These are phyloP conservation scores for Thalpophila matura DNA, from an alignment of 2,888 invertebrate species.

Conservation along the genomic window DNA sequence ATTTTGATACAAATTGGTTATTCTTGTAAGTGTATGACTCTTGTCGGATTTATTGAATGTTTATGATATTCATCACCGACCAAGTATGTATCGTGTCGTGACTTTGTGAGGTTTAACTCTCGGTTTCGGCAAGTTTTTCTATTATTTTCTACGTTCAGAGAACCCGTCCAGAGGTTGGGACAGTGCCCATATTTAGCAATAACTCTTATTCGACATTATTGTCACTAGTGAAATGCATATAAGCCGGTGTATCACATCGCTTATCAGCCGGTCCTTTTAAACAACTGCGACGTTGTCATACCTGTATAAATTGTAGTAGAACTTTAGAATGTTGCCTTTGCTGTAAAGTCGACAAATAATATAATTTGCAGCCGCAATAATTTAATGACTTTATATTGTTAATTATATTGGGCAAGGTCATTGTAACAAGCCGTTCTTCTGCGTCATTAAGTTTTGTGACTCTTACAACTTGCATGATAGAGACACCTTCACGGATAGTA, in stretches of 20 bases:
- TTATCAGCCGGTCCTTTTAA: background rate
- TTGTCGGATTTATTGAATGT: slow-evolving; percentile 7
- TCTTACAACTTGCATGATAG: background rate
- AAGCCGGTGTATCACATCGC: background rate
- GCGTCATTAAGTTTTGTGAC: slow-evolving; percentile 2
- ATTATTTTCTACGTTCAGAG: background rate
- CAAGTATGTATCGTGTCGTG: too few species aligned
- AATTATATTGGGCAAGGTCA: slow-evolving; percentile 5
- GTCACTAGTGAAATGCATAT: background rate
- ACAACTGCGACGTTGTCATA: background rate
- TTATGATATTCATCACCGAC: slow-evolving; percentile 5
- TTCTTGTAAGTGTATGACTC: background rate
- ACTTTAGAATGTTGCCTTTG: background rate
- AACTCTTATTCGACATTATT: background rate
- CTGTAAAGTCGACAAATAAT: background rate
- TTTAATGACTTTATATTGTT: background rate
- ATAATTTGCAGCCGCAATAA: background rate
- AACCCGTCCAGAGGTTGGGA: background rate
- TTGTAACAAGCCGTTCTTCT: background rate
- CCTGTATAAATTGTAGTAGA: too few species aligned
- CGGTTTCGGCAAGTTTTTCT: background rate
- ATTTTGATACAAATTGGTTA: slow-evolving; percentile 23
- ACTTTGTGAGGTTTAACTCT: background rate
- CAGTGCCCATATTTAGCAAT: slow-evolving; percentile 1
- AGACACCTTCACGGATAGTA: background rate